Percentiles rank a stretch among this genome's conserved stretches.
Evolutionary conservation across 2,797 vertebrate species (phyloP).

Genomic region (Octomys mimax): DNA sequence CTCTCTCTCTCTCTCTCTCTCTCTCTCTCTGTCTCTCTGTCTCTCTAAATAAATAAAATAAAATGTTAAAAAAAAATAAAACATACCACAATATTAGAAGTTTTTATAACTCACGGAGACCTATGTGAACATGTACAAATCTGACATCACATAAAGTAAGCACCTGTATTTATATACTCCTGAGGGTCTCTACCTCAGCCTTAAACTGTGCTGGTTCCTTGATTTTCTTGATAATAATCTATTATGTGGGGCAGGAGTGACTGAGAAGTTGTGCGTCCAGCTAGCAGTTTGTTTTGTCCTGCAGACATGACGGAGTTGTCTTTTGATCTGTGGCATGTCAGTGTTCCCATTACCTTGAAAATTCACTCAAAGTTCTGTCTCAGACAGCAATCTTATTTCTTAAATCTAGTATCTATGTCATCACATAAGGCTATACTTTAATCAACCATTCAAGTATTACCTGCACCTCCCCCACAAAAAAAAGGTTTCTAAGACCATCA

Average conservation of each 20-base stretch:
- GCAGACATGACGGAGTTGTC: not conserved
- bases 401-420: not conserved
- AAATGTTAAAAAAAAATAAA: no score
- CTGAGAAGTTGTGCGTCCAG: not conserved
- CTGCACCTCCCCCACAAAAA: not conserved
- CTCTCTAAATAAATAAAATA: no score
- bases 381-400: not conserved
- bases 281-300: not conserved
- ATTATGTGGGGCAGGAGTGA: not conserved
- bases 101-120: not conserved
- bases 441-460: not conserved
- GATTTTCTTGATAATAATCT: not conserved
- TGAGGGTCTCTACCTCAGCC: not conserved
- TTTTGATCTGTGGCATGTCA: not conserved
- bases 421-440: slow-evolving; percentile 17
- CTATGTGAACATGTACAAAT: not conserved
- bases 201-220: not conserved
- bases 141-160: not conserved
- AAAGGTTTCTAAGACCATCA: not conserved
- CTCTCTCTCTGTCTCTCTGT: no score
- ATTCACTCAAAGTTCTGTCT: not conserved
- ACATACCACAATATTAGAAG: not conserved
- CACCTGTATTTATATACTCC: not conserved
- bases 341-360: slow-evolving; percentile 7
- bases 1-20: no score